phyloP scores from a whole-genome alignment of 2,888 invertebrate genomes.

The Perithous albicinctus region DNA sequence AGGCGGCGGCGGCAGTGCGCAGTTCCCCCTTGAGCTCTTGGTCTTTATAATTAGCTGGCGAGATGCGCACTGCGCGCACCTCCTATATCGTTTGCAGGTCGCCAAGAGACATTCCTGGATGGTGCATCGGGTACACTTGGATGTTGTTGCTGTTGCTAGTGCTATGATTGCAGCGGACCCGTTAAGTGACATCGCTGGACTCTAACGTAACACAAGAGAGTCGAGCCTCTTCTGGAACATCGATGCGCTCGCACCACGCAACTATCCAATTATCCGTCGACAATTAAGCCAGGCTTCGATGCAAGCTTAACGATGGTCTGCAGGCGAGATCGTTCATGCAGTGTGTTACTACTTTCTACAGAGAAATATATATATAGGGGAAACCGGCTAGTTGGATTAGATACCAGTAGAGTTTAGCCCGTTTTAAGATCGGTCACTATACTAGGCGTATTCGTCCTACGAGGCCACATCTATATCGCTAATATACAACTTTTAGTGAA shows the following conservation, averaged over 20 bases:
- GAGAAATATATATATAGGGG: no score
- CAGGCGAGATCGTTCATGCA: constrained; percentile 6
- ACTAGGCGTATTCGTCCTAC: no score
- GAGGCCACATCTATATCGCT: no score
- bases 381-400: no score
- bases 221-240: constrained; percentile 41
- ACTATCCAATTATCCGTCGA: constrained; percentile 71
- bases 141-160: not conserved
- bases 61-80: constrained; percentile 49
- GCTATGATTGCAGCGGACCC: constrained; percentile 65
- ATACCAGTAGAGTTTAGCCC: no score
- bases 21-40: constrained; percentile 57
- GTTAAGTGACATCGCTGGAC: constrained; percentile 69
- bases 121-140: constrained; percentile 34
- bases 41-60: constrained; percentile 64
- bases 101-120: constrained; percentile 60
- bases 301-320: constrained; percentile 64
- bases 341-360: not conserved
- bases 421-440: no score
- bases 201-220: constrained; percentile 28
- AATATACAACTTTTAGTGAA: no score
- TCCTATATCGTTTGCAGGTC: constrained; percentile 52
- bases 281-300: constrained; percentile 69
- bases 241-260: constrained; percentile 62
- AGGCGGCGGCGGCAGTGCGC: constrained; percentile 65